Conservation (phyloP, 1,140 invertebrate genomes). For the Drosophila bipectinata region DNA sequence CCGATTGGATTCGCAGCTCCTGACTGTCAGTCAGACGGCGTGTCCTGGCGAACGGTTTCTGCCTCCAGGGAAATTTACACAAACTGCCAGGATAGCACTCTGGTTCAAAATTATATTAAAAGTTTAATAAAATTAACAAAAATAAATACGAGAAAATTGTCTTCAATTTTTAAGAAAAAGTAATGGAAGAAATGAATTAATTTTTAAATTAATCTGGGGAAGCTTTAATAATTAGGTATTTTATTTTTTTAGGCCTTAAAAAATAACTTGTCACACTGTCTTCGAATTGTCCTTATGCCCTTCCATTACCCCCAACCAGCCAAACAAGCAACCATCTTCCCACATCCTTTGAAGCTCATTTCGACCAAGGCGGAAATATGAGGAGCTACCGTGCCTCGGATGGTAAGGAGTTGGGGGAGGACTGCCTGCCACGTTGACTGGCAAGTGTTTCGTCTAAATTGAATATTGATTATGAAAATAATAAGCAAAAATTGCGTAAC, state of each 20-base stretch:
- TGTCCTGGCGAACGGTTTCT: constrained; percentile 33
- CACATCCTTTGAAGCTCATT: constrained; percentile 67
- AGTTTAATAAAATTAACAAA: neutral
- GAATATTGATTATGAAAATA: constrained; percentile 83
- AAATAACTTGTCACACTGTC: constrained; percentile 13
- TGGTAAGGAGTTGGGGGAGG: neutral
- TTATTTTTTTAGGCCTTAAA: neutral
- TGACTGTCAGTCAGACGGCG: constrained; percentile 30
- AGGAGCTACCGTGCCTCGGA: constrained; percentile 19
- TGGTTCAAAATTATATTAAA: constrained; percentile 1
- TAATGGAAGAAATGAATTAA: too few species aligned
- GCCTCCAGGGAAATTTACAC: constrained; percentile 72
- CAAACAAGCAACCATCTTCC: neutral
- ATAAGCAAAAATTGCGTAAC: constrained; percentile 82
- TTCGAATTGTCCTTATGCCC: constrained; percentile 25
- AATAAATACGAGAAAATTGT: neutral
- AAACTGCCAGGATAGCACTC: constrained; percentile 29
- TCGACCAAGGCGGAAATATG: constrained; percentile 38
- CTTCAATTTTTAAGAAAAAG: neutral
- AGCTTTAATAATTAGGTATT: neutral
- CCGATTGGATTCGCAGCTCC: constrained; percentile 21
- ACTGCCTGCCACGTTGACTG: constrained; percentile 55
- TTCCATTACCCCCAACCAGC: neutral
- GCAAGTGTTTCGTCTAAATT: constrained; percentile 77
- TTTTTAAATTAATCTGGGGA: neutral